Percentiles rank a stretch among this genome's conserved stretches.
These are phyloP conservation scores for Willowsia nigromaculata DNA, from an alignment of 2,888 invertebrate genomes.

Conservation along the genomic window DNA sequence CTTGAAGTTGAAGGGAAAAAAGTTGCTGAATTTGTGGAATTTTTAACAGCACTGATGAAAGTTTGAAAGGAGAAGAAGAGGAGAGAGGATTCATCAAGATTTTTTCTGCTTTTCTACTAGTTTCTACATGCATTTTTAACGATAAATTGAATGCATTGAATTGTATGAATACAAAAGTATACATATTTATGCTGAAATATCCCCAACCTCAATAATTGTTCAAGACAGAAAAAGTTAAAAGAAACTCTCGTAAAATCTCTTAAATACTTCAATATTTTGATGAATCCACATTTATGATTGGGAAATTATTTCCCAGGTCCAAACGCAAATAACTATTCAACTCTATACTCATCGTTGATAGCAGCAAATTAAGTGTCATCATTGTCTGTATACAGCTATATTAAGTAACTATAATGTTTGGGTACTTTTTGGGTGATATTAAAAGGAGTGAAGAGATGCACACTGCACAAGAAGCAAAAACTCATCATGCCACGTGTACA, in stretches of 20 bases:
- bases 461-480: background rate
- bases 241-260: background rate
- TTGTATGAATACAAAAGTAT: background rate
- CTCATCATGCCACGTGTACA: conserved; percentile 36
- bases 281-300: background rate
- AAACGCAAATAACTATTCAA: background rate
- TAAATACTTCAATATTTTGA: background rate
- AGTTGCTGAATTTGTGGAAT: conserved; percentile 48
- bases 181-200: background rate
- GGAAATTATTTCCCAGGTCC: background rate
- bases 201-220: background rate
- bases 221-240: background rate
- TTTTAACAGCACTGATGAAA: conserved; percentile 21
- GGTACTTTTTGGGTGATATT: background rate
- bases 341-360: background rate
- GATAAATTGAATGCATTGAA: background rate
- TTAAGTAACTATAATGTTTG: background rate
- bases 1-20: background rate
- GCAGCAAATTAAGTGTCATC: background rate
- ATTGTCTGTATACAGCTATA: background rate
- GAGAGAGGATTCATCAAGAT: background rate
- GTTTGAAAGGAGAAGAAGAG: background rate
- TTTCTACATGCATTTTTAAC: conserved; percentile 4
- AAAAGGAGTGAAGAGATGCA: background rate
- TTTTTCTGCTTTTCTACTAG: no score